Conservation (phyloP, 1,140 invertebrate species). For the Conus ventricosus region DNA sequence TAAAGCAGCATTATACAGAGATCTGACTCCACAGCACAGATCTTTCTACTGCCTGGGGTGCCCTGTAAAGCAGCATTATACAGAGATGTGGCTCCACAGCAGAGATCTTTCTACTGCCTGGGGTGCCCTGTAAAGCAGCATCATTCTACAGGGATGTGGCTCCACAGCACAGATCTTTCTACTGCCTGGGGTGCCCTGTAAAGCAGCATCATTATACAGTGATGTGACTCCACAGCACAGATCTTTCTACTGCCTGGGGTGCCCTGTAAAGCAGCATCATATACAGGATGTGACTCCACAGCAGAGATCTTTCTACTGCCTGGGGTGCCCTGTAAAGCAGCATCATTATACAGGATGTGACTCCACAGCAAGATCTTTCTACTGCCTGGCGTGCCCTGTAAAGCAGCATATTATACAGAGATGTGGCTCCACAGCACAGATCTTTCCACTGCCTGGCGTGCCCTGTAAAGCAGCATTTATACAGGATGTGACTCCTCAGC, state of each 20-base stretch:
- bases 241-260: too few species aligned
- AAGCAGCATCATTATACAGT: neutral
- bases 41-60: conserved; percentile 78
- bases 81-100: conserved; percentile 81
- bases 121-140: conserved; percentile 31
- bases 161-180: conserved; percentile 79
- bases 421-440: conserved; percentile 81
- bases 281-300: conserved; percentile 81
- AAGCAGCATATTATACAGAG: neutral
- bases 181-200: conserved; percentile 77
- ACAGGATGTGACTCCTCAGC: too few species aligned
- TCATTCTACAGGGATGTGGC: conserved; percentile 72
- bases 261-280: too few species aligned
- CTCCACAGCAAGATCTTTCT: conserved; percentile 79
- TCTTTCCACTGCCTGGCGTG: conserved; percentile 78
- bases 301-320: conserved; percentile 77
- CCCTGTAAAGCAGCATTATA: neutral
- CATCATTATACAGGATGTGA: conserved; percentile 71
- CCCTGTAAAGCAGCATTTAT: neutral
- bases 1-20: too few species aligned
- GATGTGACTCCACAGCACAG: too few species aligned
- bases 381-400: conserved; percentile 77
- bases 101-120: conserved; percentile 78
- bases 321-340: conserved; percentile 64
- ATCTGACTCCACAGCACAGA: conserved; percentile 82